Evolutionary conservation across 2,797 vertebrate genomes (phyloP).

Genomic region (Xiphophorus birchmanni): DNA sequence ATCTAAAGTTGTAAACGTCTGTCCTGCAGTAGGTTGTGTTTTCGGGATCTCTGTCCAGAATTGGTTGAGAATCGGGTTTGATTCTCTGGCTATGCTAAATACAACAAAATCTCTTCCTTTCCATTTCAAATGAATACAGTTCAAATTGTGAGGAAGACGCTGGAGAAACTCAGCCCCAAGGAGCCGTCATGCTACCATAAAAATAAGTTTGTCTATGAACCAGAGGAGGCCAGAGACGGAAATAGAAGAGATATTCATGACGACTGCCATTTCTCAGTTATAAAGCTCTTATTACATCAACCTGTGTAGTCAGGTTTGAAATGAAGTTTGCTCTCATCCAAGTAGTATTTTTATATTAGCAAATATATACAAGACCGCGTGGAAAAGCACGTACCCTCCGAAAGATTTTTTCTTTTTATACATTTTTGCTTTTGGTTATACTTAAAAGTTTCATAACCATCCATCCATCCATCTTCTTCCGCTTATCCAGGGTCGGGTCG

Average conservation of each 20-base stretch:
- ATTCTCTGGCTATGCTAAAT: not conserved
- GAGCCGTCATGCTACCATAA: not conserved
- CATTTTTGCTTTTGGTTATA: too few species aligned
- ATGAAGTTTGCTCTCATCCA: not conserved
- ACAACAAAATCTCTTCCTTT: not conserved
- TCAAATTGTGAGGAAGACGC: not conserved
- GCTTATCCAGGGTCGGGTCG: too few species aligned
- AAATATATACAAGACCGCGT: not conserved
- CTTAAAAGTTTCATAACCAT: too few species aligned
- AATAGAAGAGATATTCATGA: slow-evolving; percentile 55
- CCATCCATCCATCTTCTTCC: too few species aligned
- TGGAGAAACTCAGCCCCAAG: not conserved
- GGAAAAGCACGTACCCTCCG: not conserved
- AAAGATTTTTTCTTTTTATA: not conserved
- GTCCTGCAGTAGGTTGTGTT: not conserved
- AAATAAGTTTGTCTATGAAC: slow-evolving; percentile 43
- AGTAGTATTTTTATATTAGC: not conserved
- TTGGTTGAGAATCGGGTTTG: not conserved
- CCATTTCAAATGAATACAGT: not conserved
- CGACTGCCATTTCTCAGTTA: slow-evolving; percentile 22
- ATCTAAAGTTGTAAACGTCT: not conserved
- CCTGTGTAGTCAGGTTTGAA: not conserved
- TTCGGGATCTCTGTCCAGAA: not conserved
- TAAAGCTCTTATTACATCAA: slow-evolving; percentile 34
- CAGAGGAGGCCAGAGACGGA: slow-evolving; percentile 32